Base-by-base conservation (phyloP, 1,140 invertebrate genomes). In the Trachelipus rathkii region DNA sequence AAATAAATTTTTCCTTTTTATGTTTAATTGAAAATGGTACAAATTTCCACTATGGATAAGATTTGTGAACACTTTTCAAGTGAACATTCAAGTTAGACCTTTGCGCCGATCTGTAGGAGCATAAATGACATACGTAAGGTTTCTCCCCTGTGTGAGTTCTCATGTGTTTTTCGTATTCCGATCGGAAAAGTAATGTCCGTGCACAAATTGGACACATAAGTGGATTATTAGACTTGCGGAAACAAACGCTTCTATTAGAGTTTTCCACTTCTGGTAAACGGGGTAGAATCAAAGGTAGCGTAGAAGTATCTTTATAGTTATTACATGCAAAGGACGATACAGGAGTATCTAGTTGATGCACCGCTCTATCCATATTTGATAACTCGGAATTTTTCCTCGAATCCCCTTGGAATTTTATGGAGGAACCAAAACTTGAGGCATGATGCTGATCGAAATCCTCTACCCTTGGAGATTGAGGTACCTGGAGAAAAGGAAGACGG, bases 111-210 rank as follows among this genome's bases (percentile, higher is more conserved):
- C 79, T 74, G 66, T 81, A 81, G 10, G 77, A 77, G 74, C 85
- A 85, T 10, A 82, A 76, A 44, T 75, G 75, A 79, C 85, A 85
- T 11, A 81, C 78, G 76, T 83, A 84, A 11, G 85, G 84, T 43
- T 82, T 82, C 72, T 83, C 81, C 11, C 83, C 82, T 23, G 81
- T 82, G 75, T 84, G 84, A 10, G 81, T 82, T 43, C 83, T 69
- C 72, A 82, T 74, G 77, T 85, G 84, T 72, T 81, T 81, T 67
- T 76, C 79, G 69, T 77, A 81, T 44, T 78, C 79, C 10, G 79
- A 81, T 66, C 78, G 77, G 73, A 81, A 81, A 60, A 81, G 79
- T 44, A 81, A 73, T 8, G 78, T 72, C 13, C 79, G 75, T n/a
- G 76, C 79, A 72, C 79, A 81, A n/a, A 78, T 45, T 7, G 79